These are phyloP conservation scores for Psilopogon haemacephalus DNA, from an alignment of 2,113 vertebrate genomes.

Conservation along the genomic window DNA sequence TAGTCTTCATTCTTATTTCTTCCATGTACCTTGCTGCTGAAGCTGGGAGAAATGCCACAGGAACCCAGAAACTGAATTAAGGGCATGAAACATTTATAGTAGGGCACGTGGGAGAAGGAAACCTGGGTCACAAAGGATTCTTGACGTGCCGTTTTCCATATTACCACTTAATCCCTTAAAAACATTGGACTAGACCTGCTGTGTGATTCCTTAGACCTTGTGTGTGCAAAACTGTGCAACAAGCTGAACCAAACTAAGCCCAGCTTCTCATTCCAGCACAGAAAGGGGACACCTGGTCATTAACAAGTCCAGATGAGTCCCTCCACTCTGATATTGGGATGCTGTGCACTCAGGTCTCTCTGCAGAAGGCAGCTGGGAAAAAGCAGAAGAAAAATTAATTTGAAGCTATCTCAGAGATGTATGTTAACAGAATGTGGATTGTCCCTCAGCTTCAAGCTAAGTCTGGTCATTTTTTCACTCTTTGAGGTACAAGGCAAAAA, in stretches of 20 bases:
- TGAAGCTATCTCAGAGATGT: not conserved
- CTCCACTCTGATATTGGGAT: not conserved
- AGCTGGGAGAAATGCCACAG: not conserved
- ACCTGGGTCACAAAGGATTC: not conserved
- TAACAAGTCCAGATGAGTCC: not conserved
- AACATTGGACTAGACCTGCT: not conserved
- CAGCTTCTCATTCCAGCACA: not conserved
- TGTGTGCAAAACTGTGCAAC: not conserved
- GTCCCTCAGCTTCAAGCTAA: not conserved
- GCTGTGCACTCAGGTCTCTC: not conserved
- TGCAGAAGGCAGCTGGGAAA: not conserved
- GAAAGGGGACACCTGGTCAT: not conserved
- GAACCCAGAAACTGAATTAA: not conserved
- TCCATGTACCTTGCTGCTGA: not conserved
- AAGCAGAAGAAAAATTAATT: not conserved
- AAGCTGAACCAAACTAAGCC: not conserved
- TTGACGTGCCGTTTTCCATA: not conserved
- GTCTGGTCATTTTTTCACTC: not conserved
- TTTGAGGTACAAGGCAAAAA: not conserved
- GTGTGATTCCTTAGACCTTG: not conserved
- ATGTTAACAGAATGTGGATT: not conserved
- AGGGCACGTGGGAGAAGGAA: constrained; percentile 39
- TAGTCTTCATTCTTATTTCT: not conserved
- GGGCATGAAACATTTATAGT: not conserved
- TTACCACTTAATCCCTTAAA: not conserved